These are phyloP conservation scores for Drosophila trapezifrons DNA, from an alignment of 1,140 invertebrate species.

Conservation along the genomic window DNA sequence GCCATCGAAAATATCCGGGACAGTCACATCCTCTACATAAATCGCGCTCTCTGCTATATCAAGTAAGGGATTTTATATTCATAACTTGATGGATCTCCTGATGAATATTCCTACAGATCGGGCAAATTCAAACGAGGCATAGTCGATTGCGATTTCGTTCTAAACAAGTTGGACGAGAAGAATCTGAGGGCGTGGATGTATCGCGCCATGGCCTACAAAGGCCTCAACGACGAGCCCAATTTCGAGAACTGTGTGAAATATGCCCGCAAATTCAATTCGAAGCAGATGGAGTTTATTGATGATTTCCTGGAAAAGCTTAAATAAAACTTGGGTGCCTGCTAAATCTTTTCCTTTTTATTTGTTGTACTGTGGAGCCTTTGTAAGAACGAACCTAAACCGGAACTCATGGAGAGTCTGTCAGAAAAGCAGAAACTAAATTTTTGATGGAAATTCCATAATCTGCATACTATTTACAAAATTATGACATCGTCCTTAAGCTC, in stretches of 20 bases:
- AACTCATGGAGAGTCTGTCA: not conserved
- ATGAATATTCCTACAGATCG: constrained; percentile 46
- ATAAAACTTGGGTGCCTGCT: constrained; percentile 7
- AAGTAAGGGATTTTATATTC: constrained; percentile 50
- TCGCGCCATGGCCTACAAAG: constrained; percentile 77
- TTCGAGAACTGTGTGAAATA: constrained; percentile 81
- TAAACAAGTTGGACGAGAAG: constrained; percentile 83
- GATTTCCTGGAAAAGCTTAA: constrained; percentile 64
- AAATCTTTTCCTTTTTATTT: not conserved
- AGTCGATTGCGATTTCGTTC: constrained; percentile 80
- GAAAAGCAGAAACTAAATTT: no score
- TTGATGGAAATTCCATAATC: not conserved
- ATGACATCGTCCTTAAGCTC: constrained; percentile 10
- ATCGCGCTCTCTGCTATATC: constrained; percentile 87
- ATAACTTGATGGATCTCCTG: not conserved
- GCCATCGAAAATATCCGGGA: constrained; percentile 91
- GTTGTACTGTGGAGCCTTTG: not conserved
- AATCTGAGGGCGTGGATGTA: constrained; percentile 81
- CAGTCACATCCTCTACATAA: constrained; percentile 90
- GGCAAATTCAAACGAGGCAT: constrained; percentile 74
- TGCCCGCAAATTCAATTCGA: constrained; percentile 83
- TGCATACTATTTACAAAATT: not conserved
- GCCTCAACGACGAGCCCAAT: constrained; percentile 71
- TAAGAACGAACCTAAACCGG: not conserved
- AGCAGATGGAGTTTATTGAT: constrained; percentile 79